Conservation (phyloP, 2,888 invertebrate genomes). For the Pyralis farinalis region DNA sequence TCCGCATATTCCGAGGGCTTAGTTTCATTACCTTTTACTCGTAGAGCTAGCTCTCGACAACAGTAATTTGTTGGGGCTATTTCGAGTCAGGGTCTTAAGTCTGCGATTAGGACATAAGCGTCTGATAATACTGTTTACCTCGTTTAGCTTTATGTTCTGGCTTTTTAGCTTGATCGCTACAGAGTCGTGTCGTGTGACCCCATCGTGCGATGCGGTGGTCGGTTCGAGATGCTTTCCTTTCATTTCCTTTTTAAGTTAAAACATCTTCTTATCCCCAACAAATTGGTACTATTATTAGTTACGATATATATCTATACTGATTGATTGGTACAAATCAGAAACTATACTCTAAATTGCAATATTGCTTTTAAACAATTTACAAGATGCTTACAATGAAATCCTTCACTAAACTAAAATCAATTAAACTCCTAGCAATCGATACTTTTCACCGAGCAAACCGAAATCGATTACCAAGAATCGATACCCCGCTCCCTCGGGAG, state of each 20-base stretch:
- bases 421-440: conserved; percentile 41
- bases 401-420: conserved; percentile 3
- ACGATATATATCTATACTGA: no score
- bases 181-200: conserved; percentile 12
- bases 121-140: conserved; percentile 42
- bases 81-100: conserved; percentile 27
- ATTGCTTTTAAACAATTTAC: no score
- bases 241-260: not conserved
- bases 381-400: no score
- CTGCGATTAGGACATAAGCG: conserved; percentile 39
- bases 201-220: conserved; percentile 7
- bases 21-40: conserved; percentile 23
- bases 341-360: no score
- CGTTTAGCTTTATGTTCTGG: conserved; percentile 17
- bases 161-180: conserved; percentile 17
- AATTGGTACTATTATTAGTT: no score
- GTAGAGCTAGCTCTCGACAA: conserved; percentile 33
- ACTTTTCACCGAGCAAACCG: conserved; percentile 49
- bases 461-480: conserved; percentile 75
- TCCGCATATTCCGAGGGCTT: conserved; percentile 3
- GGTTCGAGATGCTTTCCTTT: conserved; percentile 2
- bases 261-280: no score
- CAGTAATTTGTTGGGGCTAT: conserved; percentile 47
- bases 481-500: conserved; percentile 53
- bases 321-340: no score